Evolutionary conservation across 37 sponge, comb jelly and placozoan species (phyloP).

Genomic region (Dysidea cf. avara): DNA sequence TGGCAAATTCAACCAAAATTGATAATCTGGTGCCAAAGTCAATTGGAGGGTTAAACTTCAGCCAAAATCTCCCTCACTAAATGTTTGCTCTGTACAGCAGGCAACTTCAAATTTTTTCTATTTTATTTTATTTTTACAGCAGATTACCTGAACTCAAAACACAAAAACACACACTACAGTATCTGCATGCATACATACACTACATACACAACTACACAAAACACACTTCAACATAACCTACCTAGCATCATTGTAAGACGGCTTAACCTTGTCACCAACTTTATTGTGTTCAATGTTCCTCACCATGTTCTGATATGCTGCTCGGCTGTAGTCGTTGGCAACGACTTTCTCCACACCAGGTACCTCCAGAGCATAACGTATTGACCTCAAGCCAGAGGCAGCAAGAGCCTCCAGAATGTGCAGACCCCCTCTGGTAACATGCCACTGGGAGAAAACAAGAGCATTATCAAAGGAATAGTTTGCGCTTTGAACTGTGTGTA

Average conservation of each 20-base stretch:
- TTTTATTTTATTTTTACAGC: too few species aligned
- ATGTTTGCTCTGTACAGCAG: too few species aligned
- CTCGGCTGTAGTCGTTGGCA: conserved; percentile 84
- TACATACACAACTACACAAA: too few species aligned
- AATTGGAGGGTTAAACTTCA: too few species aligned
- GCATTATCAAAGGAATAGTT: not conserved
- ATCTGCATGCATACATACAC: too few species aligned
- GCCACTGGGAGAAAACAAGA: not conserved
- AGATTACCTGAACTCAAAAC: too few species aligned
- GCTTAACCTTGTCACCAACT: conserved; percentile 42
- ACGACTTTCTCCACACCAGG: conserved; percentile 36
- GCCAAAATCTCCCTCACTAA: too few species aligned
- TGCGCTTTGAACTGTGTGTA: not conserved
- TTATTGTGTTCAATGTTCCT: conserved; percentile 66
- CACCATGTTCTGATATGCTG: conserved; percentile 66
- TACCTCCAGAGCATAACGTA: conserved; percentile 93
- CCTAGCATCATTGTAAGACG: conserved; percentile 86
- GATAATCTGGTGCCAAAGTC: too few species aligned
- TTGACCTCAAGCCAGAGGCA: conserved; percentile 92
- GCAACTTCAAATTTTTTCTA: too few species aligned
- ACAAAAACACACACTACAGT: too few species aligned
- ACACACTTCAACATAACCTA: not conserved
- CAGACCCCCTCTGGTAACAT: conserved; percentile 21
- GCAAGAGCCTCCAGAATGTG: conserved; percentile 88
- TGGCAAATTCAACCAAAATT: too few species aligned